These are phyloP conservation scores for Propithecus perrieri DNA, from an alignment of 2,797 vertebrate genomes.

Conservation along the genomic window DNA sequence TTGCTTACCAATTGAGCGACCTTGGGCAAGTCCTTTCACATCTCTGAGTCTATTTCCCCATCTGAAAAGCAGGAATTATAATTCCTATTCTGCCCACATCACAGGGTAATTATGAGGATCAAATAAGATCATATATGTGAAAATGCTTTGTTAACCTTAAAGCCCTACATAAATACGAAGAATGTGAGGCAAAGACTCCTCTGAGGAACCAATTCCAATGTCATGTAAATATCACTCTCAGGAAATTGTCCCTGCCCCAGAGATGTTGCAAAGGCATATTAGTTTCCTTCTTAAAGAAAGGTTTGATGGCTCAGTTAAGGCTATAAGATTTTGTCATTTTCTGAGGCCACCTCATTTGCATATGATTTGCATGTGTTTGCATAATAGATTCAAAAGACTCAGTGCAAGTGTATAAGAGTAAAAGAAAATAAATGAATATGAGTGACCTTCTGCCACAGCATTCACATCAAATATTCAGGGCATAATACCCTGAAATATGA, in stretches of 20 bases:
- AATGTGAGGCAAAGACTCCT: not conserved
- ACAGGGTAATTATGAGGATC: slow-evolving; percentile 49
- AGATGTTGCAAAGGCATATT: slow-evolving; percentile 59
- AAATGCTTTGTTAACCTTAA: slow-evolving; percentile 53
- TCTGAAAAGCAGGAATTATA: not conserved
- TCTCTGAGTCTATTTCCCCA: not conserved
- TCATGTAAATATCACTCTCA: slow-evolving; percentile 69
- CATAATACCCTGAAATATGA: slow-evolving; percentile 78
- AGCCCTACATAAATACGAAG: slow-evolving; percentile 40
- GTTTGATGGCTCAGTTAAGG: slow-evolving; percentile 74
- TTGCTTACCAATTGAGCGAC: not conserved
- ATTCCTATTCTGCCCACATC: not conserved
- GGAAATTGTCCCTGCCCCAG: slow-evolving; percentile 56
- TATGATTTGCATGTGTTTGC: slow-evolving; percentile 74
- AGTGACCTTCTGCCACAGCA: slow-evolving; percentile 79
- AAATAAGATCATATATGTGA: not conserved
- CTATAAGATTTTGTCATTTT: slow-evolving; percentile 72
- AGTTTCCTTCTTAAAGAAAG: slow-evolving; percentile 66
- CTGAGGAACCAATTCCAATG: slow-evolving; percentile 40
- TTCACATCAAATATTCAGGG: slow-evolving; percentile 81
- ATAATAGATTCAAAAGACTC: slow-evolving; percentile 76
- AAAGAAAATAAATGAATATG: slow-evolving; percentile 78
- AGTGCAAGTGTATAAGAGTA: slow-evolving; percentile 68
- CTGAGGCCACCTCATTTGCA: slow-evolving; percentile 64
- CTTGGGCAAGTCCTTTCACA: not conserved